Evolutionary conservation across 2,888 invertebrate genomes (phyloP), one percentile per base, ranked within the genome.

Genomic region (Glaucopsyche alexis): DNA sequence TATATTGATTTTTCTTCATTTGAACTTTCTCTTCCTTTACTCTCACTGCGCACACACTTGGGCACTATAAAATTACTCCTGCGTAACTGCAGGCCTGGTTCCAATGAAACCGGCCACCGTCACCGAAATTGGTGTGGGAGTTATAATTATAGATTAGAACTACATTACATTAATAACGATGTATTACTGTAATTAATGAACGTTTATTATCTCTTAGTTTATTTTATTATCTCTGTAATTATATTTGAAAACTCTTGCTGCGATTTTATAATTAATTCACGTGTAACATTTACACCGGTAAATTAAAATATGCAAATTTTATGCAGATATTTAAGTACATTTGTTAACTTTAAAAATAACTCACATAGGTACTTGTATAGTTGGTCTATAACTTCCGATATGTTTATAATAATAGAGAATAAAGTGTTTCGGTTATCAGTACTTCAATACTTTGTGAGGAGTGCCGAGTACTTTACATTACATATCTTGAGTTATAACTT

Each of bases 291-390:
- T n/a, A n/a, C n/a, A n/a, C n/a, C n/a, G n/a, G n/a, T 19, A 55
- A 55, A 19, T 19, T 9, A 55, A 55, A 19, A 55, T 19, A 52
- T 55, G 55, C 55, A 55, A 55, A 55, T 55, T 52, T 55, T 19
- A 55, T 55, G 19, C 55, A 55, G 55, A 4, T 55, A 60, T 29
- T 60, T 29, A 7, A 60, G 29, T 13, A 55, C 55, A 19, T 52
- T 55, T 19, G 19, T 55, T 55, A 11, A 42, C 7, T 5, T 55
- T 19, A 55, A 19, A 52, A 55, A 55, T 55, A 19, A 19, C 19
- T 55, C 16, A n/a, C n/a, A n/a, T n/a, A n/a, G n/a, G n/a, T n/a
- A 55, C 55, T 19, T 19, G 19, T 55, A 55, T 55, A 1, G 11
- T 19, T 55, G 11, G 55, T 55, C 42, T n/a, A n/a, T n/a, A n/a